Conservation (phyloP, 1,140 invertebrate species). For the Theocolax elegans region DNA sequence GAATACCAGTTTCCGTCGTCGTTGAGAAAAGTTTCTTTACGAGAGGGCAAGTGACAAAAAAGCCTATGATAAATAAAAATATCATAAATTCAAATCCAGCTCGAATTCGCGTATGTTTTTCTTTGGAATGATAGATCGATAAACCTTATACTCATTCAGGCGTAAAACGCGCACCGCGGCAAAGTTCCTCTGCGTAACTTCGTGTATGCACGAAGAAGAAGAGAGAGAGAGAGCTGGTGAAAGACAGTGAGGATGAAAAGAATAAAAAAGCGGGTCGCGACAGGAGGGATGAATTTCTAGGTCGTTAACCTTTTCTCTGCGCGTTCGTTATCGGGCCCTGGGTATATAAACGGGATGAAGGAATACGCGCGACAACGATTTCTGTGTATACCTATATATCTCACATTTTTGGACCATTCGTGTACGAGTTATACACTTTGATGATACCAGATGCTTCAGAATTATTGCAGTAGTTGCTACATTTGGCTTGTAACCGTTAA, state of each 20-base stretch:
- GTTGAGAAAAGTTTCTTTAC: no score
- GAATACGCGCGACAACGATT: no score
- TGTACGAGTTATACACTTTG: no score
- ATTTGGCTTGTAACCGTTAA: no score
- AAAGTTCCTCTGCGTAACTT: neutral
- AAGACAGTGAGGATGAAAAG: neutral
- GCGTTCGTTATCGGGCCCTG: constrained; percentile 26
- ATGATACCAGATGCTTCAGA: no score
- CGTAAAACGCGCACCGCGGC: constrained; percentile 1
- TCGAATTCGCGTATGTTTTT: constrained; percentile 6
- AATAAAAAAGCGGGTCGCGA: neutral
- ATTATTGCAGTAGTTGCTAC: no score
- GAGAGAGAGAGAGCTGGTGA: neutral
- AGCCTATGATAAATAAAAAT: neutral
- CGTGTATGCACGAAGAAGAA: constrained; percentile 2
- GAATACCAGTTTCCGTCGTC: no score
- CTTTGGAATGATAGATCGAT: constrained; percentile 5
- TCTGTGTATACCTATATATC: no score
- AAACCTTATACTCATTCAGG: constrained; percentile 17
- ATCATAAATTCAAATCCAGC: constrained; percentile 8
- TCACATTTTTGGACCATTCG: no score
- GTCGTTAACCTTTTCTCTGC: constrained; percentile 21
- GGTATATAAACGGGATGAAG: neutral
- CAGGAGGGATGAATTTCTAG: constrained; percentile 23
- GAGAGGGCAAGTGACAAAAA: no score